Base-by-base conservation (phyloP, 2,113 vertebrate species). In the Craseonycteris thonglongyai region DNA sequence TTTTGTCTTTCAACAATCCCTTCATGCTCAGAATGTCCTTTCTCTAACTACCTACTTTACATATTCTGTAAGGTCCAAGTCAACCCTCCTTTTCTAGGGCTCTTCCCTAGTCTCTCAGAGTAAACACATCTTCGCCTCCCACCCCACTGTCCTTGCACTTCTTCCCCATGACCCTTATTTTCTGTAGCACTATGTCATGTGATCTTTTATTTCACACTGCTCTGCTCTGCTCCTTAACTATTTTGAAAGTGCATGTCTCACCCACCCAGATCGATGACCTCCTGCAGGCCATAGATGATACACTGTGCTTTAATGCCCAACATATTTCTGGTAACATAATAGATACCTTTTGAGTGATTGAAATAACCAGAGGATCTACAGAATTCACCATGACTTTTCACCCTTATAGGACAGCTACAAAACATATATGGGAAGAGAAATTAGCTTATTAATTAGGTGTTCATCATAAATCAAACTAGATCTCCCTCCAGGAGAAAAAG, bases 401-500 rank as follows among this genome's bases (percentile, higher is more conserved):
- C 26, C 24, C 28, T 81, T 81, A 58, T 59, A 95, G 71, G 80
- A 76, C n/a, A 90, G 28, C 54, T 74, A 83, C 42, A 79, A 92
- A 94, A 38, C 15, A n/a, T 40, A 71, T 80, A 74, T 47, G 85
- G 61, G 84, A 85, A 92, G 83, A 80, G n/a, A 95, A 91, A 84
- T 74, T 76, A 94, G 58, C 40, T 90, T 90, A 76, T 74, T 88
- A 85, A 92, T 95, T 93, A 94, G 61, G 11, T 74, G 30, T 54
- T 72, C 85, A 90, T 93, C 45, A 59, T 79, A 82, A 92, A 61
- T 81, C 33, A 83, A 45, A 72, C 54, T 81, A 68, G 19, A 38
- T 63, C 58, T 93, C 26, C 68, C 79, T 95, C 59, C 59, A 72
- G 78, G 81, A 95, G 78, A 76, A 95, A 92, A 92, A 92, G 40